Evolutionary conservation across 2,888 invertebrate species (phyloP).

Genomic region (Strigamia transsilvanica): DNA sequence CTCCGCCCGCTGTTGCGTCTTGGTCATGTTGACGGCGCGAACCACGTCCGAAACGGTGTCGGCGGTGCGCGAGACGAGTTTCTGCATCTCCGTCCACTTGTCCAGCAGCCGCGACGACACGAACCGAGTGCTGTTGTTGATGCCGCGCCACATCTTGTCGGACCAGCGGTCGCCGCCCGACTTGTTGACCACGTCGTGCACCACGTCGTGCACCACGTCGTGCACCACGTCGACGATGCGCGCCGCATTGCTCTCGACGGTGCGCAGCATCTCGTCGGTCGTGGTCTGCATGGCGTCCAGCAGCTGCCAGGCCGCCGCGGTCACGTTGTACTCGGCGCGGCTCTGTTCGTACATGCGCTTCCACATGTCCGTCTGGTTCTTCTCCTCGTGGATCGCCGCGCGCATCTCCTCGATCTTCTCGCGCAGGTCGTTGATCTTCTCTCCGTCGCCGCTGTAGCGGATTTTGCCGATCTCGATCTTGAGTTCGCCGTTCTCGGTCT

Average conservation of each 20-base stretch:
- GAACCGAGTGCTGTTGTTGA: neutral
- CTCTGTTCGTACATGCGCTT: neutral
- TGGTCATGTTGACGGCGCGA: neutral
- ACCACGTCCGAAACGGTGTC: neutral
- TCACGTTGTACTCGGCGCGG: neutral
- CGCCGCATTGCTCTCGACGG: neutral
- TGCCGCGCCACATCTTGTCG: neutral
- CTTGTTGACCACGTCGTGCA: neutral
- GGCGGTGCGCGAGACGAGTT: neutral
- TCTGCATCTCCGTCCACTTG: neutral
- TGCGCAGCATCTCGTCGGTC: neutral
- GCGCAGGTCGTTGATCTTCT: conserved; percentile 5
- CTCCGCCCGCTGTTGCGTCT: neutral
- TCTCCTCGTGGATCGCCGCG: conserved; percentile 20
- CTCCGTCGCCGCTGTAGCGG: conserved; percentile 9
- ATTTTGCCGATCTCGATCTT: conserved; percentile 50
- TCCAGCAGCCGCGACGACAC: neutral
- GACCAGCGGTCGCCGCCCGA: neutral
- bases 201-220: neutral
- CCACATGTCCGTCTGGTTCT: conserved; percentile 38
- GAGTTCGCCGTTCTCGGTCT: conserved; percentile 13
- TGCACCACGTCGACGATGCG: neutral
- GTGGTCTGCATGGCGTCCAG: neutral
- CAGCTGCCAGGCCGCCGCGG: neutral
- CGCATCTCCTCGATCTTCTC: conserved; percentile 41